These are phyloP conservation scores for Gymnodraco acuticeps DNA, from an alignment of 2,797 vertebrate species.

Conservation along the genomic window DNA sequence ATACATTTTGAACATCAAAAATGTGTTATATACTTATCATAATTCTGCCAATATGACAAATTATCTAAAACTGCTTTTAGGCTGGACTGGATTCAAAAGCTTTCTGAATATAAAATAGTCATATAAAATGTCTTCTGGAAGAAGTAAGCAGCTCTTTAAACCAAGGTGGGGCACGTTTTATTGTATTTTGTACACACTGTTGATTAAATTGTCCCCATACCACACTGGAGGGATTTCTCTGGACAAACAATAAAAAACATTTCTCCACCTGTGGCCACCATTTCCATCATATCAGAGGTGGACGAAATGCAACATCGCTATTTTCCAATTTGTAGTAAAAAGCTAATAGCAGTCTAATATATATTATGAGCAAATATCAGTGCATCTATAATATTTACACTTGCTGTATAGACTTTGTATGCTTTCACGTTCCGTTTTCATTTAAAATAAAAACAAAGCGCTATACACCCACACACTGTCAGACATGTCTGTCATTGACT, in stretches of 20 bases:
- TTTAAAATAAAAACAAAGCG: neutral
- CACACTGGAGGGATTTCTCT: slow-evolving; percentile 2
- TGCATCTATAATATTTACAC: neutral
- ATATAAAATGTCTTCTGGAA: neutral
- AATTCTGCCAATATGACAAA: neutral
- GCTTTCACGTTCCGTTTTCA: neutral
- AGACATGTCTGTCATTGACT: too few species aligned
- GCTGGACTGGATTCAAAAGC: neutral
- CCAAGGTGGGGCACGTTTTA: neutral
- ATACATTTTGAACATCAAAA: slow-evolving; percentile 1
- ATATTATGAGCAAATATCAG: neutral
- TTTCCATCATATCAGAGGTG: neutral
- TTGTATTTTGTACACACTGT: neutral
- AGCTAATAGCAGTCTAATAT: neutral
- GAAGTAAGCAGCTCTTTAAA: neutral
- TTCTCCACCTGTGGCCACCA: slow-evolving; percentile 2
- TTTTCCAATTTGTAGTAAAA: slow-evolving; percentile 6
- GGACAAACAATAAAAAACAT: slow-evolving; percentile 61
- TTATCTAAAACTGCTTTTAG: neutral
- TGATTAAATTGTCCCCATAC: neutral
- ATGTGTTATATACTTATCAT: neutral
- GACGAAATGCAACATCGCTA: neutral
- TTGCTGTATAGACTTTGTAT: neutral
- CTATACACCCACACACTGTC: neutral
- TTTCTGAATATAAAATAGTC: neutral